Percentiles rank a stretch among this genome's conserved stretches.
Evolutionary conservation across 2,113 vertebrate species (phyloP).

Genomic region (Erinaceus europaeus): DNA sequence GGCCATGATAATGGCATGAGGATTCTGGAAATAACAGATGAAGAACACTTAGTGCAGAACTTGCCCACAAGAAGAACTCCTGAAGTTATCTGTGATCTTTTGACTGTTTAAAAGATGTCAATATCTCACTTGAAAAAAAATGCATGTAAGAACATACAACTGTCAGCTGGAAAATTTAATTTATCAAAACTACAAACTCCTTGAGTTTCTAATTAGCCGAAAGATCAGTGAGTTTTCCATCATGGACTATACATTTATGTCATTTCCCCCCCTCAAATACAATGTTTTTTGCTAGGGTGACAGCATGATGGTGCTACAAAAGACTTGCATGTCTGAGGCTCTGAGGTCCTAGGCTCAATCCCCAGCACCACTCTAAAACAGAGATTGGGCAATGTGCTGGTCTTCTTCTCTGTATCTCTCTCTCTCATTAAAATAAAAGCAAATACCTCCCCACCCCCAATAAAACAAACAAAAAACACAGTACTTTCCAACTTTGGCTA

Average conservation of each 20-base stretch:
- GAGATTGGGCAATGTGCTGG: too few species aligned
- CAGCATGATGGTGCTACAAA: too few species aligned
- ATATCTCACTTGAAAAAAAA: conserved; percentile 8
- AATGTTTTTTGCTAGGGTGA: too few species aligned
- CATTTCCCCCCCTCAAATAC: not conserved
- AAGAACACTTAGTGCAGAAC: not conserved
- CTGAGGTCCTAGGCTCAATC: too few species aligned
- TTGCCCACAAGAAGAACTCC: not conserved
- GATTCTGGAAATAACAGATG: not conserved
- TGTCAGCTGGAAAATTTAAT: not conserved
- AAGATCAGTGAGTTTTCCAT: not conserved
- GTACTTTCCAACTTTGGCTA: not conserved
- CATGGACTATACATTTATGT: not conserved
- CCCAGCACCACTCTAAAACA: too few species aligned
- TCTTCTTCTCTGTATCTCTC: too few species aligned
- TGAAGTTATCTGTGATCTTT: not conserved
- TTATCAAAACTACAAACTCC: not conserved
- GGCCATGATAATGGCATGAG: not conserved
- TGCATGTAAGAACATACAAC: not conserved
- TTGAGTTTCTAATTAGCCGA: conserved; percentile 28
- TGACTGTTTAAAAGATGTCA: conserved; percentile 21
- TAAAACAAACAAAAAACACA: too few species aligned
- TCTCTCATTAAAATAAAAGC: too few species aligned
- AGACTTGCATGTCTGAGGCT: too few species aligned
- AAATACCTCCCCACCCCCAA: too few species aligned